Conservation (phyloP, 2,888 invertebrate species). For the Ceriagrion tenellum region DNA sequence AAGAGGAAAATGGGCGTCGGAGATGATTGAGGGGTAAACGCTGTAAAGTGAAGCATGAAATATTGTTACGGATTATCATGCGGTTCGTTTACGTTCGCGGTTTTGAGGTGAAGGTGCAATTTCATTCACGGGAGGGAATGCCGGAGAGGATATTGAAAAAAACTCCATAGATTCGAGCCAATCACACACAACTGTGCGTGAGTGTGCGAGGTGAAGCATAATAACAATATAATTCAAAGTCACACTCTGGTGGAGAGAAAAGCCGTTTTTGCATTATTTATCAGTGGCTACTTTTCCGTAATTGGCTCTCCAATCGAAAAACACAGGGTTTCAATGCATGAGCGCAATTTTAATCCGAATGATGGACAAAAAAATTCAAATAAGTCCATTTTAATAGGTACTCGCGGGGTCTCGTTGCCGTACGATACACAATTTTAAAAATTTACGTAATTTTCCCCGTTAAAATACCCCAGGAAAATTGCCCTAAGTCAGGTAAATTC, state of each 20-base stretch:
- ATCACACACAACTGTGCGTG: background rate
- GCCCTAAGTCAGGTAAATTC: too few species aligned
- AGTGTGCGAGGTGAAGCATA: background rate
- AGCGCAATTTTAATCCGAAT: background rate
- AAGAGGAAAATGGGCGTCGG: background rate
- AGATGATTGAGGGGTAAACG: background rate
- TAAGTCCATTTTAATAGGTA: background rate
- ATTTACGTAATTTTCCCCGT: background rate
- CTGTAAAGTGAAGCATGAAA: background rate
- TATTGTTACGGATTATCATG: background rate
- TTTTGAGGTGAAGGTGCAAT: background rate
- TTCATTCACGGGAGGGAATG: background rate
- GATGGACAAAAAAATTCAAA: background rate
- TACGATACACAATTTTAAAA: background rate
- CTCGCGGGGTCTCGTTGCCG: background rate
- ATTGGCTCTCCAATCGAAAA: background rate
- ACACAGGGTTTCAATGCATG: background rate
- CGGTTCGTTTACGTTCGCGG: conserved; percentile 1
- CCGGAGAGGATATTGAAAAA: background rate
- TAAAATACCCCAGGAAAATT: background rate
- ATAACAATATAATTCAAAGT: background rate
- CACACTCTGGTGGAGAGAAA: background rate
- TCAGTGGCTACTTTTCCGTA: background rate
- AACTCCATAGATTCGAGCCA: background rate
- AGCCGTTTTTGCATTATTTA: background rate